A percentile compares a stretch with the other conserved stretches of the same genome.
phyloP scores from a whole-genome alignment of 1,140 invertebrate species.

The Trialeurodes vaporariorum region DNA sequence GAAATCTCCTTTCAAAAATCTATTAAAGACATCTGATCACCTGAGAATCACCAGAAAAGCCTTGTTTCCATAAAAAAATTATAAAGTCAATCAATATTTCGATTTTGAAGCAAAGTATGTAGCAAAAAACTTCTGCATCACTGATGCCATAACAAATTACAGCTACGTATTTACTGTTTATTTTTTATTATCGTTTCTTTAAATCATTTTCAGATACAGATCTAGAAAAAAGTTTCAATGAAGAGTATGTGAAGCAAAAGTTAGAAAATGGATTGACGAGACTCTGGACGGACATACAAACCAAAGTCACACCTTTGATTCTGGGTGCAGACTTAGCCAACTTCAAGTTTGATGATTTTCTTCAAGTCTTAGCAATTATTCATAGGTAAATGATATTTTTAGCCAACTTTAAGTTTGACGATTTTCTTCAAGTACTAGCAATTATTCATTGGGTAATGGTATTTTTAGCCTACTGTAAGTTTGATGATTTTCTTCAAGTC shows the following conservation, averaged over 20 bases:
- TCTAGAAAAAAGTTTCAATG: constrained; percentile 51
- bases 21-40: too few species aligned
- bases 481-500: constrained; percentile 8
- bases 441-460: constrained; percentile 59
- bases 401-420: constrained; percentile 82
- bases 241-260: constrained; percentile 76
- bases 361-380: constrained; percentile 75
- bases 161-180: too few species aligned
- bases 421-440: constrained; percentile 82
- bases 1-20: too few species aligned
- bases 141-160: too few species aligned
- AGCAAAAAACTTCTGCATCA: too few species aligned
- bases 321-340: constrained; percentile 61
- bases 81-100: too few species aligned
- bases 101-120: too few species aligned
- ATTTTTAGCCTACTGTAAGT: not conserved
- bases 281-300: constrained; percentile 90
- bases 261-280: constrained; percentile 70
- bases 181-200: too few species aligned
- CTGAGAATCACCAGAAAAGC: too few species aligned
- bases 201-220: constrained; percentile 35
- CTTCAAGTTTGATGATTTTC: constrained; percentile 91
- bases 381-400: constrained; percentile 50
- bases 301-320: constrained; percentile 71
- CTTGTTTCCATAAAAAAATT: too few species aligned